A percentile compares a stretch with the other conserved stretches of the same genome.
Conservation (phyloP, 2,888 invertebrate species). For the Agelastica alni region DNA sequence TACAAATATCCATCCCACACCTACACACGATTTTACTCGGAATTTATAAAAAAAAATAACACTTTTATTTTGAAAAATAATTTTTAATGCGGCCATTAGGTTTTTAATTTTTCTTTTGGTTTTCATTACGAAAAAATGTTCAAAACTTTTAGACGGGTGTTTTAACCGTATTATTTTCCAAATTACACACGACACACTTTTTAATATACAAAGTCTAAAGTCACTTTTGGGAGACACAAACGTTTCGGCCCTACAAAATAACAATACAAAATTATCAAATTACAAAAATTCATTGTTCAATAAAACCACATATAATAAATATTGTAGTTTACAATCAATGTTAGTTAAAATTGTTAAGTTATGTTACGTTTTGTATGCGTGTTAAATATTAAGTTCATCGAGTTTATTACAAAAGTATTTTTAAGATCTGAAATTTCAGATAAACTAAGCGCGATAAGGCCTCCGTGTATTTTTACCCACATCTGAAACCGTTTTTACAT, state of each 20-base stretch:
- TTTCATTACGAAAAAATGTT: constrained; percentile 25
- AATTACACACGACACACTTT: constrained; percentile 35
- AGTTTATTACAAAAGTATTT: constrained; percentile 37
- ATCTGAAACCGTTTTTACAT: no score
- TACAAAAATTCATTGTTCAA: constrained; percentile 41
- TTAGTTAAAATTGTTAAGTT: constrained; percentile 45
- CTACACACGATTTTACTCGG: constrained; percentile 35
- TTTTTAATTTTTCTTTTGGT: constrained; percentile 20
- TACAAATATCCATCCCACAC: constrained; percentile 40
- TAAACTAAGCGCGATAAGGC: no score
- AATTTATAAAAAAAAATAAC: constrained; percentile 29
- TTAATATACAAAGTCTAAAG: constrained; percentile 41
- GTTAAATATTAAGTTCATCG: constrained; percentile 38
- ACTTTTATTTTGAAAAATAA: no score
- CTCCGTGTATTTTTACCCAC: no score
- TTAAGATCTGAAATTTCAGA: constrained; percentile 34
- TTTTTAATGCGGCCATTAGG: no score
- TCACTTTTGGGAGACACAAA: constrained; percentile 55
- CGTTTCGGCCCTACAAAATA: constrained; percentile 47
- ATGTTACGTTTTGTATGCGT: constrained; percentile 44
- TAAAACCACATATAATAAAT: constrained; percentile 50
- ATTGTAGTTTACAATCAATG: constrained; percentile 43
- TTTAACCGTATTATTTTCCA: constrained; percentile 29
- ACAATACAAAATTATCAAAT: constrained; percentile 34
- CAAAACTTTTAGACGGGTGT: constrained; percentile 34